These are phyloP conservation scores for Anthophora plumipes DNA, from an alignment of 2,888 invertebrate genomes.

Conservation along the genomic window DNA sequence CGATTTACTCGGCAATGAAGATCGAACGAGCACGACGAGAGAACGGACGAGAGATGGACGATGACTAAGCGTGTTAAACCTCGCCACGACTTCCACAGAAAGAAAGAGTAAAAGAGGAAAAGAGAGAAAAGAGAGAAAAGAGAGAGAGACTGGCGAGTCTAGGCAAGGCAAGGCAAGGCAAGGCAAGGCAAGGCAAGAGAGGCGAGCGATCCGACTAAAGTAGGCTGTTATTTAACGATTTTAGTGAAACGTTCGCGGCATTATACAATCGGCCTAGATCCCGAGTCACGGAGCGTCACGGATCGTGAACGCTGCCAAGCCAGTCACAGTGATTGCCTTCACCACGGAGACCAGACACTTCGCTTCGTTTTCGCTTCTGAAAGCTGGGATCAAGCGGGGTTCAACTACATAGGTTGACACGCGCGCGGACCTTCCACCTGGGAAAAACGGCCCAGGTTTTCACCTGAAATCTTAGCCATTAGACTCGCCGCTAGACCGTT, in stretches of 20 bases:
- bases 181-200: conserved; percentile 28
- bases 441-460: conserved; percentile 57
- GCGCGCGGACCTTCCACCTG: conserved; percentile 52
- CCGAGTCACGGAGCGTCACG: conserved; percentile 84
- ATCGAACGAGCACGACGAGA: conserved; percentile 36
- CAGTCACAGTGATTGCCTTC: conserved; percentile 76
- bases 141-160: neutral
- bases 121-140: no score
- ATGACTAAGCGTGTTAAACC: conserved; percentile 71
- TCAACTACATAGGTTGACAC: conserved; percentile 65
- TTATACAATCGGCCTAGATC: conserved; percentile 85
- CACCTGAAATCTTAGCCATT: conserved; percentile 21
- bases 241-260: conserved; percentile 84
- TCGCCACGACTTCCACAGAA: conserved; percentile 20
- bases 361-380: conserved; percentile 61
- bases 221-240: conserved; percentile 84
- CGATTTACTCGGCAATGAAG: conserved; percentile 61
- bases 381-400: conserved; percentile 18
- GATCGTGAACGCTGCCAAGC: conserved; percentile 82
- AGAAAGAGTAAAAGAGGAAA: no score
- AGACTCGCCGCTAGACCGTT: no score
- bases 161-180: neutral
- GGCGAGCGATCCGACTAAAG: conserved; percentile 74
- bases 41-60: conserved; percentile 63
- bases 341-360: conserved; percentile 68